Evolutionary conservation across 2,797 vertebrate genomes (phyloP), one percentile per base, ranked within the genome.

Genomic region (Epinephelus coioides): DNA sequence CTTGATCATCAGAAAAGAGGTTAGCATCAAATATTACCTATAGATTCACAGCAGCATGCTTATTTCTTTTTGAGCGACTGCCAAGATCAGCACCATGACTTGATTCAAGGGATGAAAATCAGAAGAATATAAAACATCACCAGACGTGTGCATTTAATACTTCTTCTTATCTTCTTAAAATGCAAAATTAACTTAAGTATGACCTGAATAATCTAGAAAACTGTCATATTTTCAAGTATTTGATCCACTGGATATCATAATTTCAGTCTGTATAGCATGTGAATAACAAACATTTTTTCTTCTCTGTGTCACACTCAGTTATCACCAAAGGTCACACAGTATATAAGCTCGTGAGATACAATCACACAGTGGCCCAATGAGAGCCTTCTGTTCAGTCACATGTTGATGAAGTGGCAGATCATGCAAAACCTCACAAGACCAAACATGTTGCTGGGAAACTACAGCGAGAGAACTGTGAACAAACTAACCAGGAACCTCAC

Each of bases 371-470:
- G 17, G 49, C 50, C 13, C 15, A 53, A 15, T 0, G n/a, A 63
- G 47, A 57, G 12, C n/a, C 1, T 15, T 15, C 14, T n/a, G 34
- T 23, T 27, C 2, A 15, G 6, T 68, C 44, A 47, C 17, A 12
- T 18, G 43, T 21, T 18, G 62, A 17, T 4, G 12, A 73, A 63
- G 30, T 47, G 43, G 68, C 38, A 60, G 34, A 62, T 59, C 2
- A 66, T 9, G 25, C 21, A 49, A 69, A 82, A n/a, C 14, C 5
- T 2, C 19, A 54, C 43, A 21, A 62, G 60, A 51, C 4, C 30
- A 19, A 73, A 87, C 63, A 40, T 6, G 63, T 68, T 72, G 55
- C 56, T 15, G 17, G 53, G n/a, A 81, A n/a, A 38, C 54, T 27
- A 54, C 34, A 54, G 54, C 23, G 44, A 70, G 46, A 51, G 73